Evolutionary conservation across 2,113 vertebrate genomes (phyloP), one percentile per base, ranked within the genome.

Genomic region (Craseonycteris thonglongyai): DNA sequence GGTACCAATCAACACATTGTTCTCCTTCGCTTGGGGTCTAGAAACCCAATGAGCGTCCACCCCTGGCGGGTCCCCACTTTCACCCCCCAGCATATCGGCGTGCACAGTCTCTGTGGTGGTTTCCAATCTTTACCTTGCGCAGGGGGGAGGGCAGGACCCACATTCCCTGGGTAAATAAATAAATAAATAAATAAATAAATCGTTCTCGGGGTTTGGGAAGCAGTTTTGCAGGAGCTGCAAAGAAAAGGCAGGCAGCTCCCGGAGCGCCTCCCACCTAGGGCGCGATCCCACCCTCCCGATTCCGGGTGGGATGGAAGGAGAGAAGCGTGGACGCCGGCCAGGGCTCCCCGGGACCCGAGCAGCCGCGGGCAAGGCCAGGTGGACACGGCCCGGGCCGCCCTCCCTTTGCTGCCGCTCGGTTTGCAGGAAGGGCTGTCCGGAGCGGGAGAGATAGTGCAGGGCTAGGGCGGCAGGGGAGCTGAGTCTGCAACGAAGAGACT

Each of bases 241-340:
- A 72, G 56, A 74, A 59, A 58, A 93, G 91, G 92, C 76, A 81
- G 58, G 74, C 82, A 26, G 47, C 28, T 35, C 24, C 18, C 38
- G 40, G 82, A 54, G 68, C 68, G 54, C 79, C 95, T 86, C 82
- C 81, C 84, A 87, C 30, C 59, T 59, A n/a, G 49, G 74, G 95
- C 90, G 30, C 21, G 30, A n/a, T 54, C 81, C 33, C 0, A 38
- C 40, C 10, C 15, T 16, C 76, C 0, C 35, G 66, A 40, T 65
- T 33, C 61, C 2, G 16, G 56, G 76, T 88, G 58, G 87, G 90
- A 76, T 72, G 47, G 33, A 33, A 74, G 2, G 58, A 93, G 65
- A 40, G 3, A 15, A 51, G 33, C 18, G 1, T 21, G 33, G 68
- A 56, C 30, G 19, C 68, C 74, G n/a, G 35, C 26, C 65, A 0